These are phyloP conservation scores for Hippasteria phrygiana DNA, from an alignment of 53 echinoderm and acorn worm species.

Conservation along the genomic window DNA sequence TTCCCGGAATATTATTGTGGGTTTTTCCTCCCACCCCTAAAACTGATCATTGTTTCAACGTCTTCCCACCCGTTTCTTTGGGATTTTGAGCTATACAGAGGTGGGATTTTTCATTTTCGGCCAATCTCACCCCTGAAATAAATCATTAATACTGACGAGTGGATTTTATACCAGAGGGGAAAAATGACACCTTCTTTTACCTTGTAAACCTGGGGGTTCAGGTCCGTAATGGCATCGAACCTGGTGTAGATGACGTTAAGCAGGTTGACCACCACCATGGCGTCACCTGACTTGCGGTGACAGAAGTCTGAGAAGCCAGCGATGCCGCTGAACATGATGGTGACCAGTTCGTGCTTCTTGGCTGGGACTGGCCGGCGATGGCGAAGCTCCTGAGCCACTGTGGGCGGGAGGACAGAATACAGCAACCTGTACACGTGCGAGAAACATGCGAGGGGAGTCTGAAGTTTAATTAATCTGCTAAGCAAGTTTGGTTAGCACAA, in stretches of 20 bases:
- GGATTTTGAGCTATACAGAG: too few species aligned
- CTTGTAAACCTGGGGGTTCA: slow-evolving; percentile 91
- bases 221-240: slow-evolving; percentile 80
- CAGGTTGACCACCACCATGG: slow-evolving; percentile 87
- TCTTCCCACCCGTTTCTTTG: too few species aligned
- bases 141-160: too few species aligned
- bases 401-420: slow-evolving; percentile 93
- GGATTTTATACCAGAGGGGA: too few species aligned
- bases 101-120: too few species aligned
- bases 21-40: too few species aligned
- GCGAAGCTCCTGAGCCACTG: slow-evolving; percentile 95
- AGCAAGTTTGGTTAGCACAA: too few species aligned
- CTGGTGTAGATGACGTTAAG: slow-evolving; percentile 92
- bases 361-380: slow-evolving; percentile 92
- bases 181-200: slow-evolving; percentile 17
- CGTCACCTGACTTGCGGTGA: slow-evolving; percentile 80
- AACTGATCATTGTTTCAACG: too few species aligned
- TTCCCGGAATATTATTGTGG: too few species aligned
- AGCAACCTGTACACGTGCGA: slow-evolving; percentile 69
- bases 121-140: too few species aligned
- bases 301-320: slow-evolving; percentile 92
- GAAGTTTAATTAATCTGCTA: too few species aligned
- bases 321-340: slow-evolving; percentile 97
- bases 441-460: too few species aligned
- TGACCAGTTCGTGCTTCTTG: slow-evolving; percentile 91